Evolutionary conservation across 2,113 vertebrate species (phyloP).

Genomic region (Azemiops feae): DNA sequence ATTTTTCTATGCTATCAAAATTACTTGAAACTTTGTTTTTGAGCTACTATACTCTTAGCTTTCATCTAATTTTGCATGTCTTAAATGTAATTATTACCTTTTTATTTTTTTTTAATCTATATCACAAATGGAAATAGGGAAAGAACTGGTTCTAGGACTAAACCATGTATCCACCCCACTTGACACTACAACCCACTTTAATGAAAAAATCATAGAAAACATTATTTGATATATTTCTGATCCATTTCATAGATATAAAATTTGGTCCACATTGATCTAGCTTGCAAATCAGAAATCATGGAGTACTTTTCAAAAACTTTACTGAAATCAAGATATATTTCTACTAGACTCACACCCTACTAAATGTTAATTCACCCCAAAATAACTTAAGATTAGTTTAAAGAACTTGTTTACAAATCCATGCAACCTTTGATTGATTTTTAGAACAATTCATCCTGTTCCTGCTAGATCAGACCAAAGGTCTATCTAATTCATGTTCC

Average conservation of each 20-base stretch:
- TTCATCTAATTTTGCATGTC: not conserved
- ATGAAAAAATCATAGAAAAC: not conserved
- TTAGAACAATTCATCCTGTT: not conserved
- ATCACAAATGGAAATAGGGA: not conserved
- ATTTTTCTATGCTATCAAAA: not conserved
- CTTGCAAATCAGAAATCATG: not conserved
- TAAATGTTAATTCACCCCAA: not conserved
- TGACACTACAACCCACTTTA: not conserved
- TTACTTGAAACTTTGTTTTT: not conserved
- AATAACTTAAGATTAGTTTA: not conserved
- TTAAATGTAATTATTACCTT: not conserved
- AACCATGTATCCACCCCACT: not conserved
- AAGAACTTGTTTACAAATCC: not conserved
- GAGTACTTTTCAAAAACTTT: not conserved
- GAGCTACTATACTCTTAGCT: not conserved
- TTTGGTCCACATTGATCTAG: not conserved
- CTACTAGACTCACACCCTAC: not conserved
- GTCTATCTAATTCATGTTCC: not conserved
- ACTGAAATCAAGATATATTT: not conserved
- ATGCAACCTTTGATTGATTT: not conserved
- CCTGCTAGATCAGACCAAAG: not conserved
- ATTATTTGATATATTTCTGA: not conserved
- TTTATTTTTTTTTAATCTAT: not conserved
- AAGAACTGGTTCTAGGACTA: not conserved
- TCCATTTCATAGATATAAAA: not conserved